Conservation (phyloP, 2,113 vertebrate species). For the Sprattus sprattus region DNA sequence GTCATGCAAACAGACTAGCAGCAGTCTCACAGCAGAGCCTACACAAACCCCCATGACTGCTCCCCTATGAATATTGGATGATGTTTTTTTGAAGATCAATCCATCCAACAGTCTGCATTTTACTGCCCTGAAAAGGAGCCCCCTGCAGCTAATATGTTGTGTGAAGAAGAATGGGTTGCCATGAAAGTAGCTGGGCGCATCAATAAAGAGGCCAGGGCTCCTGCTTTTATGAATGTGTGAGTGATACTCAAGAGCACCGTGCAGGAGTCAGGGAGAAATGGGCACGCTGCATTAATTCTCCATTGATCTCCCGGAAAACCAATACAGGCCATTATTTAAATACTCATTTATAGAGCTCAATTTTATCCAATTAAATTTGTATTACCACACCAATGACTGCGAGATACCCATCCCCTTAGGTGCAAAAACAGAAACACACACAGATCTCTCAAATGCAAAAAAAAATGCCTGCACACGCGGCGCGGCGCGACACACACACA, state of each 20-base stretch:
- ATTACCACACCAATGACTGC: slow-evolving; percentile 81
- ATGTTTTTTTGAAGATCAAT: slow-evolving; percentile 71
- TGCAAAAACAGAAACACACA: slow-evolving; percentile 18
- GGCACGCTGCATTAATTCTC: slow-evolving; percentile 64
- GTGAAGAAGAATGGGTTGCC: slow-evolving; percentile 64
- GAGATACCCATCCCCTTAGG: slow-evolving; percentile 40
- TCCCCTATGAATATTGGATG: slow-evolving; percentile 75
- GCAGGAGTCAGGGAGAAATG: slow-evolving; percentile 51
- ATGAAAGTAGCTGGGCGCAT: slow-evolving; percentile 63
- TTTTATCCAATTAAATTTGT: slow-evolving; percentile 86
- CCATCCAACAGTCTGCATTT: slow-evolving; percentile 64
- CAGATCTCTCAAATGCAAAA: slow-evolving; percentile 27
- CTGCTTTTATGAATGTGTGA: slow-evolving; percentile 62
- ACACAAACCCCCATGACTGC: slow-evolving; percentile 63
- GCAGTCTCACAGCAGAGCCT: slow-evolving; percentile 16
- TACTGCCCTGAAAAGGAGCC: slow-evolving; percentile 56
- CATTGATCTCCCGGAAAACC: slow-evolving; percentile 62
- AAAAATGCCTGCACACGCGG: neutral
- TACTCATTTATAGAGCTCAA: slow-evolving; percentile 82
- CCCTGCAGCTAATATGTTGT: slow-evolving; percentile 68
- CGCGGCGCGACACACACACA: slow-evolving; percentile 17
- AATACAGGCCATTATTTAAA: slow-evolving; percentile 73
- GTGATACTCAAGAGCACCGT: slow-evolving; percentile 56
- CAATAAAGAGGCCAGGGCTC: slow-evolving; percentile 57
- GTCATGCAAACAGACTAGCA: neutral